Conservation (phyloP, 1,140 invertebrate species). For the Anoplolepis gracilipes region DNA sequence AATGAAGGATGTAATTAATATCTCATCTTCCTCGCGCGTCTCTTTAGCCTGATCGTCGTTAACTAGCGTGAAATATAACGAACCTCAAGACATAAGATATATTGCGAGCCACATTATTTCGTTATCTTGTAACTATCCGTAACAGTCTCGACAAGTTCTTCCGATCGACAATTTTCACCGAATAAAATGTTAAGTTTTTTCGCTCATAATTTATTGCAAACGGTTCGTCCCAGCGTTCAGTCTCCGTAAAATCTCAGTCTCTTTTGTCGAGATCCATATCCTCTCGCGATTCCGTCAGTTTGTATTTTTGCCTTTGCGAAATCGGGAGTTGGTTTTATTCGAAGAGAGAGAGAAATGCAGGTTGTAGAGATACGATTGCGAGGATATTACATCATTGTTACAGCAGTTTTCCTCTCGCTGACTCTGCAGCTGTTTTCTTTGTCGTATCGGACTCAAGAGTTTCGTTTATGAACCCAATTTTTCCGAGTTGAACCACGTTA, state of each 20-base stretch:
- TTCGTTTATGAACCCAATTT: constrained; percentile 58
- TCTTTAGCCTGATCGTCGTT: constrained; percentile 36
- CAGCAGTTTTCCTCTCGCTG: constrained; percentile 34
- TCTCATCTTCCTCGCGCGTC: constrained; percentile 14
- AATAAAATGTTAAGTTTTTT: constrained; percentile 42
- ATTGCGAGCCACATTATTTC: constrained; percentile 10
- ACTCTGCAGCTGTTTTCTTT: constrained; percentile 56
- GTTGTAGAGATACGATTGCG: constrained; percentile 42
- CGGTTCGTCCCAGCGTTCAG: constrained; percentile 40
- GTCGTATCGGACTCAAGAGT: constrained; percentile 45
- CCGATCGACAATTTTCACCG: constrained; percentile 36
- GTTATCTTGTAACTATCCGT: not conserved
- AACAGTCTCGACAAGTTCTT: constrained; percentile 11
- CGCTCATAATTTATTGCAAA: constrained; percentile 63
- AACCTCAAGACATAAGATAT: constrained; percentile 19
- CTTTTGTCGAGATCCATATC: constrained; percentile 42
- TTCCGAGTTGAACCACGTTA: constrained; percentile 21
- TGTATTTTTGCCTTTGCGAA: constrained; percentile 28
- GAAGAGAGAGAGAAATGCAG: constrained; percentile 16
- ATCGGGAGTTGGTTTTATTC: constrained; percentile 23
- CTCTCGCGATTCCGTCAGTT: constrained; percentile 57
- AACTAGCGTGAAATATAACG: constrained; percentile 46
- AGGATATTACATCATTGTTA: constrained; percentile 57
- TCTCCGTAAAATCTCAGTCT: constrained; percentile 57
- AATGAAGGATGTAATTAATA: constrained; percentile 61